Evolutionary conservation across 2,797 vertebrate species (phyloP).

Genomic region (Sebastes flavidus): DNA sequence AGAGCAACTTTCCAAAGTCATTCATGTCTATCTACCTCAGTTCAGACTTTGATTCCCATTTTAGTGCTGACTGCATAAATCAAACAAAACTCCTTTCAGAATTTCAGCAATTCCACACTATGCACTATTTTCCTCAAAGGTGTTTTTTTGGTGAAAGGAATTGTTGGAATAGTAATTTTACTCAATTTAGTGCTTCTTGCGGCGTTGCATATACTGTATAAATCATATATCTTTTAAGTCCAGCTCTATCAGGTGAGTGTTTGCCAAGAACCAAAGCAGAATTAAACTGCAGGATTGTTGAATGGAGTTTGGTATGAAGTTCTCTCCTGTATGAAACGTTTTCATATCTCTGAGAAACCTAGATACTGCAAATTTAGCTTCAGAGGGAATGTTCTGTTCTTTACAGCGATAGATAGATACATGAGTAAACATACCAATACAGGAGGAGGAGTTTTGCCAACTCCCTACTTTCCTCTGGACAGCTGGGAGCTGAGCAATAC

Average conservation of each 20-base stretch:
- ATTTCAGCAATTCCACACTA: not conserved
- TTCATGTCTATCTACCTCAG: not conserved
- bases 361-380: not conserved
- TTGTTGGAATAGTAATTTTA: not conserved
- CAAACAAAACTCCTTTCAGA: not conserved
- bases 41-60: not conserved
- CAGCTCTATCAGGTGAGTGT: not conserved
- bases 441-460: not conserved
- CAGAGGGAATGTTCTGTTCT: constrained; percentile 27
- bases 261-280: not conserved
- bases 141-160: not conserved
- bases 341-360: not conserved
- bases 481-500: constrained; percentile 40
- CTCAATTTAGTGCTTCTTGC: not conserved
- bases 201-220: not conserved
- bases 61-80: too few species aligned
- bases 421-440: constrained; percentile 25
- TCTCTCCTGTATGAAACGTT: not conserved
- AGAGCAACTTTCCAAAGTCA: not conserved
- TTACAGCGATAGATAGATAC: not conserved
- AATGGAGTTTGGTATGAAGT: not conserved
- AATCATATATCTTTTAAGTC: not conserved
- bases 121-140: not conserved
- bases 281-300: not conserved
- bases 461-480: not conserved